Percentiles rank a stretch among this genome's conserved stretches.
Conservation (phyloP, 2,113 vertebrate species). For the Mustela nigripes region DNA sequence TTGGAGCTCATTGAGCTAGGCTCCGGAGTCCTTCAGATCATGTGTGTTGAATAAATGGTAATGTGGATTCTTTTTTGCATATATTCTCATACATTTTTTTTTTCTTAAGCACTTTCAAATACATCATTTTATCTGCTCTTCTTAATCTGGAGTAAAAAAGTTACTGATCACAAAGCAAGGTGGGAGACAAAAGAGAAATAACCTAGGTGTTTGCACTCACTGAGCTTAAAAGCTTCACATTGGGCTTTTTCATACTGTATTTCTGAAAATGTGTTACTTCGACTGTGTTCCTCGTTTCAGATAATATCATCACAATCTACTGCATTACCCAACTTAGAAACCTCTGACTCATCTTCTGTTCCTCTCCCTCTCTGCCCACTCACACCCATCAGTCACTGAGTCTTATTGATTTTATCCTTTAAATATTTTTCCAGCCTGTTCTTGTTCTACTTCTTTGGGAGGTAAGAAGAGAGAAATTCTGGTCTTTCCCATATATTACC, state of each 20-base stretch:
- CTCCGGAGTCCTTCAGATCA: not conserved
- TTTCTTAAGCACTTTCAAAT: not conserved
- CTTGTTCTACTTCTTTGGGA: not conserved
- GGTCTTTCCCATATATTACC: not conserved
- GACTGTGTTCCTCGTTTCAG: not conserved
- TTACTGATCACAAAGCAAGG: not conserved
- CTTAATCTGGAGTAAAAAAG: slow-evolving; percentile 13
- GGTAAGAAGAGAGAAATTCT: not conserved
- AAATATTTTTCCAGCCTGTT: not conserved
- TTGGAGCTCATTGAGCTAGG: not conserved
- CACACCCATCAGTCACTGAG: not conserved
- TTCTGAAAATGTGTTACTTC: slow-evolving; percentile 3
- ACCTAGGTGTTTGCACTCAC: not conserved
- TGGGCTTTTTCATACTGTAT: not conserved
- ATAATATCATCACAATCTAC: not conserved
- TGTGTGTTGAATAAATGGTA: not conserved
- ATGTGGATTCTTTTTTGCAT: slow-evolving; percentile 14
- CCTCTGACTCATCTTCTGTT: slow-evolving; percentile 38
- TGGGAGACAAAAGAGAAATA: not conserved
- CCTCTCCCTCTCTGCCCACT: not conserved
- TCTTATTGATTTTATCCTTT: not conserved
- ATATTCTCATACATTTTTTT: not conserved
- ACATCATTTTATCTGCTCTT: not conserved
- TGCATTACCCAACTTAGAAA: not conserved
- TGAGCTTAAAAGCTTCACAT: not conserved